Base-by-base conservation (phyloP, 2,888 invertebrate genomes). In the Spatulosminthurus flaviceps region DNA sequence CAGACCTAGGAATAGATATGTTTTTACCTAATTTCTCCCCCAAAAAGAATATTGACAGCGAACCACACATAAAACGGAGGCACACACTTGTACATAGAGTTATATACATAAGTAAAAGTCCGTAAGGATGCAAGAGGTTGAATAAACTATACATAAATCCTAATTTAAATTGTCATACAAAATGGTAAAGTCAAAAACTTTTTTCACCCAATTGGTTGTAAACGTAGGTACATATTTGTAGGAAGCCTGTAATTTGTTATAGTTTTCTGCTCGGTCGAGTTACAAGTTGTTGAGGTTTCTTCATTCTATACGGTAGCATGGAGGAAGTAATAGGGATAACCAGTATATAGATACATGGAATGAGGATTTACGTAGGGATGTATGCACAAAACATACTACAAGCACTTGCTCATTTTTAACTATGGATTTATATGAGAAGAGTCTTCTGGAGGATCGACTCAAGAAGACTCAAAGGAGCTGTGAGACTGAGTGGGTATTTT, bases 401-500 rank as follows among this genome's bases (percentile, higher is more conserved):
- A 19, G 16, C n/a, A 51, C 51, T 51, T 51, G 51, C 51, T n/a
- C n/a, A 51, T 51, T n/a, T n/a, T 51, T 51, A 51, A 51, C 51
- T 5, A 51, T 51, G 16, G 1, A n/a, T 51, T 51, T n/a, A 16
- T 51, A 11, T 51, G 51, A 51, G 51, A 51, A 51, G 4, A 51
- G 51, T 51, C 19, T 51, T 51, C 16, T 41, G n/a, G n/a, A 51
- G 51, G 51, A 51, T 51, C 16, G 7, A 51, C 51, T 51, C 16
- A 5, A 51, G n/a, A n/a, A n/a, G n/a, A n/a, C n/a, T n/a, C n/a
- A n/a, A n/a, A n/a, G n/a, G n/a, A n/a, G n/a, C n/a, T n/a, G n/a
- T n/a, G n/a, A n/a, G n/a, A n/a, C n/a, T n/a, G 51, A 51, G 51
- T 51, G 51, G 16, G 51, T 51, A 51, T 64, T 64, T 24, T 64